Conservation (phyloP, 2,113 vertebrate species). For the Mustelus asterias region DNA sequence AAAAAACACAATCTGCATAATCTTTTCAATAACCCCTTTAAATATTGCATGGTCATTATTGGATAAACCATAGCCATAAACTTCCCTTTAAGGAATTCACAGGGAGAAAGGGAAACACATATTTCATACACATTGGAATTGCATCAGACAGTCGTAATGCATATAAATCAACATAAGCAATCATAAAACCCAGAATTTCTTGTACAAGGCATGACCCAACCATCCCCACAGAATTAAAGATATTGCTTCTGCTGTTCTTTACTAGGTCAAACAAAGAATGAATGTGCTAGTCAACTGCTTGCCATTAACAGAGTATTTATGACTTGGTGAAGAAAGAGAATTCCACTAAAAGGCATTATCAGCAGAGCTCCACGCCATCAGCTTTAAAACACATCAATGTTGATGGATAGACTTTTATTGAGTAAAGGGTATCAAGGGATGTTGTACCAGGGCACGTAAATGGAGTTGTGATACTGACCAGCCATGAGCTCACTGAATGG, state of each 20-base stretch:
- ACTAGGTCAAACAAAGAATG: background rate
- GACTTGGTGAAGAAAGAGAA: background rate
- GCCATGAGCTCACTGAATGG: background rate
- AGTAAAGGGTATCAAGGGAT: background rate
- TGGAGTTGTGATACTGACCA: background rate
- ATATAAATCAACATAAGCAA: background rate
- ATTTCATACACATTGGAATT: background rate
- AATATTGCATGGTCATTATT: background rate
- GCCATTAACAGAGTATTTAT: slow-evolving; percentile 11
- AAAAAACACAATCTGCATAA: background rate
- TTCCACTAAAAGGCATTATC: slow-evolving; percentile 11
- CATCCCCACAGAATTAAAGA: background rate
- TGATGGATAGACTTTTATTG: background rate
- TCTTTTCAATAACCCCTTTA: background rate
- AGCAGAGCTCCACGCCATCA: background rate
- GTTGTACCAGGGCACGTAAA: background rate
- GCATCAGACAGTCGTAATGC: background rate
- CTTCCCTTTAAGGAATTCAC: background rate
- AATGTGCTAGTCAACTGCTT: background rate
- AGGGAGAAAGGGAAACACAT: background rate
- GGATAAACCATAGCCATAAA: background rate
- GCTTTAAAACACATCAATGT: background rate
- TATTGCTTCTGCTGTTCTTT: background rate
- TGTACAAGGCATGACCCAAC: background rate
- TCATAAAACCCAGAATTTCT: background rate